Evolutionary conservation across 1,140 invertebrate genomes (phyloP).

Genomic region (Pseudomyrmex concolor): DNA sequence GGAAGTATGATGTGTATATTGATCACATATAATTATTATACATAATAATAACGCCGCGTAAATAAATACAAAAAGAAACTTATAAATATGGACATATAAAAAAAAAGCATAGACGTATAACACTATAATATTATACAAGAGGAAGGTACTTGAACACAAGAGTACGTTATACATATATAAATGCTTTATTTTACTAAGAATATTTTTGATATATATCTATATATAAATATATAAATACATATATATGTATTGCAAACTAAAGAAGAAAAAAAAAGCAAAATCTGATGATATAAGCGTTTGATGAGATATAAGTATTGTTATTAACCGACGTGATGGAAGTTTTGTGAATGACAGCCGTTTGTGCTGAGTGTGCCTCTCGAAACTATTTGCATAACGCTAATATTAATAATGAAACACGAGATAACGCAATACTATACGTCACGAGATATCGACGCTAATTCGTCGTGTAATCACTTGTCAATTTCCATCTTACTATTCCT

Average conservation of each 20-base stretch:
- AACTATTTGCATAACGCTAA: background rate
- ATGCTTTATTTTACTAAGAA: slow-evolving; percentile 85
- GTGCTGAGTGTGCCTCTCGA: slow-evolving; percentile 51
- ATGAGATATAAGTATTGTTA: slow-evolving; percentile 64
- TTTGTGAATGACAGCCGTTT: too few relatives aligned
- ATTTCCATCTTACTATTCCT: slow-evolving; percentile 3
- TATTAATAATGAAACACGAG: slow-evolving; percentile 4
- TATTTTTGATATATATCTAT: slow-evolving; percentile 85
- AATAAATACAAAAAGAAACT: slow-evolving; percentile 21
- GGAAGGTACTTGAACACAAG: slow-evolving; percentile 74
- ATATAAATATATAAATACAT: slow-evolving; percentile 74
- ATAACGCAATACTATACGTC: background rate
- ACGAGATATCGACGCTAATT: slow-evolving; percentile 17
- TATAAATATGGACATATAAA: slow-evolving; percentile 60
- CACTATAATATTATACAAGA: slow-evolving; percentile 72
- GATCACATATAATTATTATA: slow-evolving; percentile 6
- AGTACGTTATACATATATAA: slow-evolving; percentile 83
- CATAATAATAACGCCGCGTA: slow-evolving; percentile 60
- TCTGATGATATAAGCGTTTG: slow-evolving; percentile 58
- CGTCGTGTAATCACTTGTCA: background rate
- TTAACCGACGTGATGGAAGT: slow-evolving; percentile 21
- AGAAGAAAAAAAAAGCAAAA: slow-evolving; percentile 55
- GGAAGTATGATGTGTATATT: slow-evolving; percentile 63
- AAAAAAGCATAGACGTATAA: slow-evolving; percentile 70
- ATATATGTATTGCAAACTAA: slow-evolving; percentile 81